Conservation (phyloP, 2,888 invertebrate species). For the Eueremaeus valkanovi region DNA sequence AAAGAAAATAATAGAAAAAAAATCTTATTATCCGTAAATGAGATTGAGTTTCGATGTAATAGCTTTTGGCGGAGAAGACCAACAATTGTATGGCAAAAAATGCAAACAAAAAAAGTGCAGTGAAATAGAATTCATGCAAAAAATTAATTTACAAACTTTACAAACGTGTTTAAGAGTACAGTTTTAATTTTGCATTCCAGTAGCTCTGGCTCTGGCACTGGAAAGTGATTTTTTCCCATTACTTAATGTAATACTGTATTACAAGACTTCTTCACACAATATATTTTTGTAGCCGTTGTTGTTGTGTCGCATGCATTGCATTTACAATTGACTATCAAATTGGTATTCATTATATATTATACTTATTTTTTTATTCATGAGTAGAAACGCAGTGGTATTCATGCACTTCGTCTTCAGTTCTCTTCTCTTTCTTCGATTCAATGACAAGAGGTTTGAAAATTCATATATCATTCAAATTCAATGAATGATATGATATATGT, state of each 20-base stretch:
- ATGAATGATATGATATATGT: neutral
- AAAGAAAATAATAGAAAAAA: neutral
- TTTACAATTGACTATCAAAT: neutral
- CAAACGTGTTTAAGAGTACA: conserved; percentile 4
- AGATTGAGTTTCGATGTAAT: conserved; percentile 5
- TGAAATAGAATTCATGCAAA: neutral
- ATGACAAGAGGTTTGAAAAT: neutral
- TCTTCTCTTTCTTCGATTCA: conserved; percentile 1
- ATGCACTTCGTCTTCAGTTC: neutral
- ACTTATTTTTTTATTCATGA: too few species aligned
- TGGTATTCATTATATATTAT: neutral
- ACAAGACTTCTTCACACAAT: neutral
- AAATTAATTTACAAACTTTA: neutral
- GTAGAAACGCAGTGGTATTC: neutral
- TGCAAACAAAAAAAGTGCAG: neutral
- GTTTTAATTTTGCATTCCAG: neutral
- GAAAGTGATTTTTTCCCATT: conserved; percentile 13
- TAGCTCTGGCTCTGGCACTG: neutral
- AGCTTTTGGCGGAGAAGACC: neutral
- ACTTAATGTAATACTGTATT: neutral
- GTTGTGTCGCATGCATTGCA: neutral
- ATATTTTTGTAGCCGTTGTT: neutral
- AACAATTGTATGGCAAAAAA: too few species aligned
- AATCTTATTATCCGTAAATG: neutral
- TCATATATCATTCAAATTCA: conserved; percentile 20